Conservation (phyloP, 2,113 vertebrate species). For the Martes martes region DNA sequence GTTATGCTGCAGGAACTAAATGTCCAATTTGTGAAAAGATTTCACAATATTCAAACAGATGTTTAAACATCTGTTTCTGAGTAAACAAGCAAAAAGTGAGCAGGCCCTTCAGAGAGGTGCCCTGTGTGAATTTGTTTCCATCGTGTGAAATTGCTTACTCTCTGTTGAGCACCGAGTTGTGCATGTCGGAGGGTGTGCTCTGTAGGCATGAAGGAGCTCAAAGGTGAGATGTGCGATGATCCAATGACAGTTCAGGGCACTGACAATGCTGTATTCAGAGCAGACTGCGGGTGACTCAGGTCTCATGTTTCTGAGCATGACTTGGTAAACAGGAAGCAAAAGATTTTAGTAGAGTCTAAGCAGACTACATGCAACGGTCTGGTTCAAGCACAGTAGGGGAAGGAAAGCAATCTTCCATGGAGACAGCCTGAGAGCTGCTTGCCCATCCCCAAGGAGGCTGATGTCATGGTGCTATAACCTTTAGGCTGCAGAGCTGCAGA, state of each 20-base stretch:
- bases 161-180: neutral
- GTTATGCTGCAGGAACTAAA: neutral
- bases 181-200: neutral
- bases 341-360: neutral
- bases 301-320: neutral
- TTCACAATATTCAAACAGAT: slow-evolving; percentile 32
- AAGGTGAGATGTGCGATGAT: neutral
- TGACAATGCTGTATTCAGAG: neutral
- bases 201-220: neutral
- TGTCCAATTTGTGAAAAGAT: neutral
- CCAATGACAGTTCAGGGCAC: neutral
- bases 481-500: neutral
- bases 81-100: slow-evolving; percentile 41
- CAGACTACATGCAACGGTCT: neutral
- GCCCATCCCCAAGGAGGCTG: slow-evolving; percentile 24
- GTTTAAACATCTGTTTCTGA: slow-evolving; percentile 38
- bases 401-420: neutral
- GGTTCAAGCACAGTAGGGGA: neutral
- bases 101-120: neutral
- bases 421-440: neutral
- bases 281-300: neutral
- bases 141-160: neutral
- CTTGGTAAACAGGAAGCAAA: neutral
- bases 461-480: slow-evolving; percentile 34
- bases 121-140: neutral